phyloP scores from a whole-genome alignment of 2,113 vertebrate species.

The Pelmatolapia mariae region DNA sequence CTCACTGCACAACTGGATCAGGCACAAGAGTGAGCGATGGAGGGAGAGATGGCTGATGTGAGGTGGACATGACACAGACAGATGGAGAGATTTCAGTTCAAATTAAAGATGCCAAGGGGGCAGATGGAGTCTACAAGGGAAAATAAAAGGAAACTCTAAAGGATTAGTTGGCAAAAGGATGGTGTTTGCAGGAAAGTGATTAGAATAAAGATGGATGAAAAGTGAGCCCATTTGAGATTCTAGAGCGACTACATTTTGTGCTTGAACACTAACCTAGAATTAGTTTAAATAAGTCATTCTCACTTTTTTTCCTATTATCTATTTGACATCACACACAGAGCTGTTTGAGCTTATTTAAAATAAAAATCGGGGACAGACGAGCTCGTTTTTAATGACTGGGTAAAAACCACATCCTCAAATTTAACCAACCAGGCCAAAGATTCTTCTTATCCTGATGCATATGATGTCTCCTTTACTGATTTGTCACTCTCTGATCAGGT shows the following conservation, averaged over 20 bases:
- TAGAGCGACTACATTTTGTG: not conserved
- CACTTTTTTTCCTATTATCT: not conserved
- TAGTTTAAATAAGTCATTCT: not conserved
- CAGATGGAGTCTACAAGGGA: not conserved
- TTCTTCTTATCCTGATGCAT: not conserved
- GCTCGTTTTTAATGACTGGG: not conserved
- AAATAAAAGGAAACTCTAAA: not conserved
- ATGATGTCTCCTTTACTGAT: conserved; percentile 78
- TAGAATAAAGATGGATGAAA: not conserved
- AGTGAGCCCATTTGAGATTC: not conserved
- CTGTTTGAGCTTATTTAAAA: not conserved
- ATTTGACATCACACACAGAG: not conserved
- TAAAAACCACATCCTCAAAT: not conserved
- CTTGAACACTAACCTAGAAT: not conserved
- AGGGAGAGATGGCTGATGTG: not conserved
- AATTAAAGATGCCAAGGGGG: not conserved
- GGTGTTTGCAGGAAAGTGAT: not conserved
- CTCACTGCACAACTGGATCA: conserved; percentile 59
- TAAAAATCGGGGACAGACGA: not conserved
- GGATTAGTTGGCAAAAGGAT: not conserved
- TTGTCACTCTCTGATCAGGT: conserved; percentile 95
- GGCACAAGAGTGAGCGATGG: conserved; percentile 5
- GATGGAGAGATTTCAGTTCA: conserved; percentile 17
- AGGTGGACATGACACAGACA: not conserved
- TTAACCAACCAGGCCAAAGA: not conserved